A percentile compares a stretch with the other conserved stretches of the same genome.
Conservation (phyloP, 2,797 vertebrate genomes). For the Pseudochirops cupreus region DNA sequence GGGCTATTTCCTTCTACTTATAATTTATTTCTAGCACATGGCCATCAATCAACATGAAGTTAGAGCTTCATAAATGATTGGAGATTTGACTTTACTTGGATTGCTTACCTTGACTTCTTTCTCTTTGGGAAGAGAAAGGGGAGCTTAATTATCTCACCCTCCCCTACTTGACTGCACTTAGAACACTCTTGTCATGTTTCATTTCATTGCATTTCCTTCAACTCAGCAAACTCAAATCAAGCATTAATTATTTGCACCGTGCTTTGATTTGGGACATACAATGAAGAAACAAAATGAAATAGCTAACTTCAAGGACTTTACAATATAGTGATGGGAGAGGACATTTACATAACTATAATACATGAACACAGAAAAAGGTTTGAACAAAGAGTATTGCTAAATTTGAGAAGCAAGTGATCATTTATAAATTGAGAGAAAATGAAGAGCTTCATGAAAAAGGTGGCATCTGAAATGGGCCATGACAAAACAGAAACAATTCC, state of each 20-base stretch:
- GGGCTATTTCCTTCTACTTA: not conserved
- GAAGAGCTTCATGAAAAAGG: not conserved
- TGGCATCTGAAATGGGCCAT: not conserved
- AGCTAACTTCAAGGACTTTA: not conserved
- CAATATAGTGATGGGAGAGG: not conserved
- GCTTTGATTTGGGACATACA: not conserved
- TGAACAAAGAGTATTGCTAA: not conserved
- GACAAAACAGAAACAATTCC: not conserved
- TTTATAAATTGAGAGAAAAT: not conserved
- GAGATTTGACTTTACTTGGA: not conserved
- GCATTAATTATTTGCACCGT: not conserved
- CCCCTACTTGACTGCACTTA: not conserved
- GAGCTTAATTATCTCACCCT: not conserved
- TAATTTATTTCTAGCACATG: not conserved
- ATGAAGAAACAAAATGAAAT: not conserved
- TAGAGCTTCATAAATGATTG: not conserved
- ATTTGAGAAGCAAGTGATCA: not conserved
- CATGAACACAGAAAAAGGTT: not conserved
- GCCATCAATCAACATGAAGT: not conserved
- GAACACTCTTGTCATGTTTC: not conserved
- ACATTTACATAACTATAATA: not conserved
- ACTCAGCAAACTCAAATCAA: not conserved
- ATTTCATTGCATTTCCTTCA: not conserved
- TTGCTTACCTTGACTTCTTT: not conserved
- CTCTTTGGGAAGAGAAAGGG: not conserved